Percentiles rank a stretch among this genome's conserved stretches.
Evolutionary conservation across 2,797 vertebrate species (phyloP).

Genomic region (Parotocinclus haroldoi): DNA sequence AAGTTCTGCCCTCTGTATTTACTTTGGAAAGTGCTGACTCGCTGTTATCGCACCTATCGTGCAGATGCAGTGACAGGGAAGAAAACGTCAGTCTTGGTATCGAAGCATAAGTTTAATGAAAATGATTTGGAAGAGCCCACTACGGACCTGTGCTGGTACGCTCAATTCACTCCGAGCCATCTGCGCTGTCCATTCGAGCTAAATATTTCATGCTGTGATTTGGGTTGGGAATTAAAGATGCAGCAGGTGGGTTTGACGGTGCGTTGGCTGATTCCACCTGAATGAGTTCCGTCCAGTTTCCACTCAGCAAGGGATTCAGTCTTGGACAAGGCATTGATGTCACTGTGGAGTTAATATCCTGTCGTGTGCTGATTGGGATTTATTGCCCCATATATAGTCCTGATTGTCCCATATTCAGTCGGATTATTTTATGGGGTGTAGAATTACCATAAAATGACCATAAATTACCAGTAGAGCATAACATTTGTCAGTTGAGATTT

Average conservation of each 20-base stretch:
- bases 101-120: too few species aligned
- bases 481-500: too few species aligned
- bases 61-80: conserved; percentile 19
- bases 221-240: conserved; percentile 64
- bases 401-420: too few species aligned
- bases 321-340: too few species aligned
- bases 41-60: conserved; percentile 41
- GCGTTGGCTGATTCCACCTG: conserved; percentile 55
- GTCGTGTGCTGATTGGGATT: too few species aligned
- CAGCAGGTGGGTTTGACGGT: conserved; percentile 52
- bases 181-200: conserved; percentile 26
- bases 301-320: too few species aligned
- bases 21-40: conserved; percentile 67
- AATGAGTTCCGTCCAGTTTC: conserved; percentile 8
- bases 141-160: conserved; percentile 19
- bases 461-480: too few species aligned
- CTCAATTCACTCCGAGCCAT: conserved; percentile 21
- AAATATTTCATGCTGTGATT: conserved; percentile 69
- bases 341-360: too few species aligned
- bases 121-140: not conserved
- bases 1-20: conserved; percentile 60
- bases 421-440: too few species aligned
- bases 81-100: not conserved
- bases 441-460: too few species aligned
- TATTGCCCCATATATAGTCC: too few species aligned